Percentiles rank a stretch among this genome's conserved stretches.
These are phyloP conservation scores for Morone chrysops DNA, from an alignment of 2,113 vertebrate species.

Conservation along the genomic window DNA sequence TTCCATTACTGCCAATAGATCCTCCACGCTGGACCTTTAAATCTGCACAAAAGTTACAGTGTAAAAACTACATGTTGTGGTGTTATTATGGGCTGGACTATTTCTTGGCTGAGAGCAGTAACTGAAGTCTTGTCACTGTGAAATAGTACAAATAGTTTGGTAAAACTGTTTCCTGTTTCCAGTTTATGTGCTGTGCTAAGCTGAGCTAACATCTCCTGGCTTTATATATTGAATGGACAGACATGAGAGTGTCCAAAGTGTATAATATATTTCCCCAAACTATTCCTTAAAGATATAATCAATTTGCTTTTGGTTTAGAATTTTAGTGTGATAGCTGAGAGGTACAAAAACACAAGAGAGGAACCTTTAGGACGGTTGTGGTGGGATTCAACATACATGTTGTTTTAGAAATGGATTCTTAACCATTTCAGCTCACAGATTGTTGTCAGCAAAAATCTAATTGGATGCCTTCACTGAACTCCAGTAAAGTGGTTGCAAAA, in stretches of 20 bases:
- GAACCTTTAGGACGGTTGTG: not conserved
- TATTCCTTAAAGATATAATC: not conserved
- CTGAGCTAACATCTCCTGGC: not conserved
- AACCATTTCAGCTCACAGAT: not conserved
- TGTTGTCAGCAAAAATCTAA: not conserved
- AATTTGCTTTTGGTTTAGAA: no score
- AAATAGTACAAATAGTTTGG: no score
- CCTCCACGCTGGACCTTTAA: no score
- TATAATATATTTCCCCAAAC: not conserved
- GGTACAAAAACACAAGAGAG: not conserved
- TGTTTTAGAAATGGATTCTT: not conserved
- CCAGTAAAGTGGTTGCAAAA: not conserved
- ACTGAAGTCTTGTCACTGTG: no score
- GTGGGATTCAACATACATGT: not conserved
- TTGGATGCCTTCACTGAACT: not conserved
- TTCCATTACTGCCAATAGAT: no score
- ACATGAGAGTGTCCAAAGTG: not conserved
- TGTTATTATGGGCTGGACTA: not conserved
- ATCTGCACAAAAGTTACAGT: no score
- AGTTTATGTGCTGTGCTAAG: not conserved
- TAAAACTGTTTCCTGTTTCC: no score
- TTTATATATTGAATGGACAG: not conserved
- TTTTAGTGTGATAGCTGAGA: not conserved
- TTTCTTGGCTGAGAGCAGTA: not conserved
- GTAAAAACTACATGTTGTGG: not conserved